A percentile compares a stretch with the other conserved stretches of the same genome.
Evolutionary conservation across 2,888 invertebrate species (phyloP).

Genomic region (Sclerodermus sp.): DNA sequence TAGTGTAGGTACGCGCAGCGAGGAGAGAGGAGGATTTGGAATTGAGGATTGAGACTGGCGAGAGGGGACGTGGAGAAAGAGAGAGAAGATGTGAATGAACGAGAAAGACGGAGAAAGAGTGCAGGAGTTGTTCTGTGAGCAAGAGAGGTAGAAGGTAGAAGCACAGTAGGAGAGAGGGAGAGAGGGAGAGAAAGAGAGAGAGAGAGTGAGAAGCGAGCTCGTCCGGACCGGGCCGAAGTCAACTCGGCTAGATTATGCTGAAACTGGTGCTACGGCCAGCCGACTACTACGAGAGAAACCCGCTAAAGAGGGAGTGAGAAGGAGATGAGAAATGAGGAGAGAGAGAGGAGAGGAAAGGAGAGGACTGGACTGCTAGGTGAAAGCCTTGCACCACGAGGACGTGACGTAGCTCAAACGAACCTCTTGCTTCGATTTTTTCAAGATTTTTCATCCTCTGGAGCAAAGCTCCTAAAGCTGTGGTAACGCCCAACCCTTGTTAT

Average conservation of each 20-base stretch:
- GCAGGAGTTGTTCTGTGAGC: not conserved
- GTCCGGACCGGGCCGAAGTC: conserved; percentile 14
- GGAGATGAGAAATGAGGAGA: conserved; percentile 8
- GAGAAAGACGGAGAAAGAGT: conserved; percentile 12
- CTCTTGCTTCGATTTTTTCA: too few relatives aligned
- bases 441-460: too few relatives aligned
- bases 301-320: not conserved
- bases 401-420: conserved; percentile 25
- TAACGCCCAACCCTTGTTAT: too few relatives aligned
- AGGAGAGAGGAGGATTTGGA: conserved; percentile 2
- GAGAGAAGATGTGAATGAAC: conserved; percentile 4
- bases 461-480: too few relatives aligned
- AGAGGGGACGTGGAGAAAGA: conserved; percentile 1
- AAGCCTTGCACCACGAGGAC: conserved; percentile 36
- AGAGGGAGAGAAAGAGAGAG: not conserved
- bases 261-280: conserved; percentile 30
- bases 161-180: not conserved
- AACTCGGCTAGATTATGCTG: conserved; percentile 33
- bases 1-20: not conserved
- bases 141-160: not conserved
- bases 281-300: not conserved
- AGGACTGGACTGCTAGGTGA: conserved; percentile 31
- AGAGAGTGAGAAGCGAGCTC: not conserved
- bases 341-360: conserved; percentile 14
- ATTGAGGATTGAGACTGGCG: conserved; percentile 10